Evolutionary conservation across 2,888 invertebrate species (phyloP), one percentile per base, ranked within the genome.

Genomic region (Pimpla rufipes): DNA sequence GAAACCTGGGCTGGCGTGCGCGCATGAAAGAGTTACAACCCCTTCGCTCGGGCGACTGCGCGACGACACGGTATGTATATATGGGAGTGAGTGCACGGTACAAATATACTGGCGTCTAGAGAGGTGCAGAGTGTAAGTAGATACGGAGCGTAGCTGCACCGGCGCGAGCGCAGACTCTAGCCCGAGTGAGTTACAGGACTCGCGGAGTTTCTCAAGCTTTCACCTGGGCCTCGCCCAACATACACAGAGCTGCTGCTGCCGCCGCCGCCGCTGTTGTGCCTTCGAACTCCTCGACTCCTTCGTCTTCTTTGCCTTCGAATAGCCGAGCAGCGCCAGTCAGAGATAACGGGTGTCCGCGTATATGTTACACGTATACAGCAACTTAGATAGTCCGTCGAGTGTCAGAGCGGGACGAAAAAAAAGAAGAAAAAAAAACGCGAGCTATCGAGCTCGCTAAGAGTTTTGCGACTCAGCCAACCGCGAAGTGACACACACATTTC

Each of bases 141-240:
- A 83, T 79, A 55, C 62, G 62, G 50, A 76, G 52, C 64, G 64
- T 47, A 77, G 77, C 37, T 59, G 42, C 29, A 42, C 45, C 55
- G 67, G 55, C 66, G 66, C 29, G 75, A 18, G 67, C 23, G 45
- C 67, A 64, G 64, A 70, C 66, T 75, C 75, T 79, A 62, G 76
- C 83, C 77, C 81, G 47, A 83, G 80, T 85, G 76, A 85, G 81
- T 84, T 79, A 84, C 81, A 79, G 74, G 81, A 80, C 83, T 81
- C 81, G 40, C 42, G 67, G 79, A 84, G 90, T 90, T 90, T 90
- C 90, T 90, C 90, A 90, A 90, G 90, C 90, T 91, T 91, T 91
- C 90, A 90, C 90, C 88, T 78, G 83, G 79, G 87, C 88, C 90
- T 90, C 90, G 89, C 88, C 90, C 89, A 85, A 76, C 76, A 73